A percentile compares a stretch with the other conserved stretches of the same genome.
Evolutionary conservation across 2,797 vertebrate genomes (phyloP).

Genomic region (Euphonia xanthogaster): DNA sequence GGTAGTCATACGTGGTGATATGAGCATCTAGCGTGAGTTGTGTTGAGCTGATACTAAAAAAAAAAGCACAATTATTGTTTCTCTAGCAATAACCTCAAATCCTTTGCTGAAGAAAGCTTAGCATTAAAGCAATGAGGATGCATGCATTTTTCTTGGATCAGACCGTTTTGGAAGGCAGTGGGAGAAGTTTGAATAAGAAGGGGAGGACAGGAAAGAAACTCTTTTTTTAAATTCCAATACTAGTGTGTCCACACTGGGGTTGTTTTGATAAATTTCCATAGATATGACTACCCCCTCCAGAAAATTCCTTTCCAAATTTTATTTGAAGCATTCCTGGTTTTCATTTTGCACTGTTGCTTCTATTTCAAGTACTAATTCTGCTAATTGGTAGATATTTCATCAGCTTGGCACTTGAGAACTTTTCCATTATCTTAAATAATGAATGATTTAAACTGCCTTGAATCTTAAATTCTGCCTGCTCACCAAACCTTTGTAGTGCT

Average conservation of each 20-base stretch:
- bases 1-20: neutral
- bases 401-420: slow-evolving; percentile 63
- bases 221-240: neutral
- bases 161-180: neutral
- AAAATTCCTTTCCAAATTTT: slow-evolving; percentile 2
- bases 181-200: neutral
- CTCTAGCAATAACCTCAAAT: neutral
- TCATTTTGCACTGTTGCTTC: slow-evolving; percentile 16
- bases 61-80: neutral
- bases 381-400: slow-evolving; percentile 67
- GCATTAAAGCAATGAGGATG: neutral
- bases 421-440: slow-evolving; percentile 68
- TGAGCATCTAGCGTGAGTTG: neutral
- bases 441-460: slow-evolving; percentile 57
- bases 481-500: slow-evolving; percentile 19
- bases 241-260: neutral
- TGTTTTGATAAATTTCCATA: neutral
- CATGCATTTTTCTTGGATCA: neutral
- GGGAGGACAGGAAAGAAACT: neutral
- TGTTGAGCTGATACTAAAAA: neutral
- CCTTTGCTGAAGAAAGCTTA: neutral
- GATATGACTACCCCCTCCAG: neutral
- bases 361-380: slow-evolving; percentile 57
- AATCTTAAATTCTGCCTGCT: slow-evolving; percentile 51
- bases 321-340: slow-evolving; percentile 12